Evolutionary conservation across 2,797 vertebrate genomes (phyloP).

Genomic region (Eleutherodactylus coqui): DNA sequence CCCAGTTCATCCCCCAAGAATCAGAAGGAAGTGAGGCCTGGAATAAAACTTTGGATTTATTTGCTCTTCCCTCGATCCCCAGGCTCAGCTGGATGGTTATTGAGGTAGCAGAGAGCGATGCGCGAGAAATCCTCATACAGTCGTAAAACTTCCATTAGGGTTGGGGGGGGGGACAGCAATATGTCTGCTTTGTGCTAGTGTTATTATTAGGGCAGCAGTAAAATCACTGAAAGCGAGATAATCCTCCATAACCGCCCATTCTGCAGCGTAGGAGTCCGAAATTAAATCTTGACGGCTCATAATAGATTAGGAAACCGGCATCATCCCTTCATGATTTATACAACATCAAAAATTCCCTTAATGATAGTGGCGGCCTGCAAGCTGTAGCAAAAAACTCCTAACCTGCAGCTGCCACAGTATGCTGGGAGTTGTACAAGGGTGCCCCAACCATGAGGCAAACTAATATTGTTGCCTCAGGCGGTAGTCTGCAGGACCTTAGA

Average conservation of each 20-base stretch:
- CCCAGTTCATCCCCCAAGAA: constrained; percentile 25
- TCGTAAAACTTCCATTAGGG: constrained; percentile 71
- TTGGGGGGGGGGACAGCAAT: constrained; percentile 29
- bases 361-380: neutral
- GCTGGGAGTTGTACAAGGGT: too few species aligned
- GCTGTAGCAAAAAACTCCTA: too few species aligned
- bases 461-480: too few species aligned
- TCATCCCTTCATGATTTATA: neutral
- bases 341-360: neutral
- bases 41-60: constrained; percentile 73
- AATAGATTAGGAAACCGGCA: neutral
- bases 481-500: too few species aligned
- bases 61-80: constrained; percentile 63
- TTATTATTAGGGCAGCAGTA: constrained; percentile 61
- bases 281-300: neutral
- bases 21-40: constrained; percentile 51
- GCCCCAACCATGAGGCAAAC: too few species aligned
- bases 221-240: constrained; percentile 40
- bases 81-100: constrained; percentile 68
- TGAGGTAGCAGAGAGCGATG: constrained; percentile 64
- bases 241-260: neutral
- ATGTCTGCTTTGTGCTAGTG: constrained; percentile 55
- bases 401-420: too few species aligned
- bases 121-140: constrained; percentile 64
- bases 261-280: neutral